Conservation (phyloP, 2,888 invertebrate species). For the Thyatira batis region DNA sequence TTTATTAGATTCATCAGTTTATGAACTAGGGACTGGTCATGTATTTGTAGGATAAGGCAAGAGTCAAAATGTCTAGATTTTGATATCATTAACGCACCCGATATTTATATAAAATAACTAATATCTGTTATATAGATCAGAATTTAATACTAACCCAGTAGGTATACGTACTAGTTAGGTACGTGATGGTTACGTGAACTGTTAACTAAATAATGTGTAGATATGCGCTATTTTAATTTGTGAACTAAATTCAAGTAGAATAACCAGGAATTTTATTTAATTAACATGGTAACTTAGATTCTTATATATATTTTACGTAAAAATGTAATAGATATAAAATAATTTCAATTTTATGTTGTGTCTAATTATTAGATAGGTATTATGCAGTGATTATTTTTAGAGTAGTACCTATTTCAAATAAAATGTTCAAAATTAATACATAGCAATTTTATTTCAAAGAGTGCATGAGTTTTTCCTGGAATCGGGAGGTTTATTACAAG, state of each 20-base stretch:
- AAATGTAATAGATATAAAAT: background rate
- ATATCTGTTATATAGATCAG: no score
- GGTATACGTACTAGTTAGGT: no score
- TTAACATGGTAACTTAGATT: background rate
- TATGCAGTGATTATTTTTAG: constrained; percentile 13
- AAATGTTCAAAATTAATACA: constrained; percentile 33
- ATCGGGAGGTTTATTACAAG: no score
- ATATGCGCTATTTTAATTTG: background rate
- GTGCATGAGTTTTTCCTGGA: no score
- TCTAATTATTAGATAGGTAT: background rate
- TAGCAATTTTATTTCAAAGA: background rate
- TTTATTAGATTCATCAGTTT: background rate
- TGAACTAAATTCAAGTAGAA: background rate
- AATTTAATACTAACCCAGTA: no score
- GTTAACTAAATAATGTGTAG: background rate
- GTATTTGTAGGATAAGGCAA: background rate
- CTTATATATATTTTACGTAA: constrained; percentile 15
- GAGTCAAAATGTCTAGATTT: background rate
- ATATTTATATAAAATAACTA: no score
- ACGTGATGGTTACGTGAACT: background rate
- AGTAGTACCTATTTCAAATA: constrained; percentile 43
- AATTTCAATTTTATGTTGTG: background rate
- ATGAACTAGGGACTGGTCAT: background rate
- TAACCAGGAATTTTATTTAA: background rate
- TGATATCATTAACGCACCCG: no score